phyloP scores from a whole-genome alignment of 1,140 invertebrate species.

The Oedothorax gibbosus region DNA sequence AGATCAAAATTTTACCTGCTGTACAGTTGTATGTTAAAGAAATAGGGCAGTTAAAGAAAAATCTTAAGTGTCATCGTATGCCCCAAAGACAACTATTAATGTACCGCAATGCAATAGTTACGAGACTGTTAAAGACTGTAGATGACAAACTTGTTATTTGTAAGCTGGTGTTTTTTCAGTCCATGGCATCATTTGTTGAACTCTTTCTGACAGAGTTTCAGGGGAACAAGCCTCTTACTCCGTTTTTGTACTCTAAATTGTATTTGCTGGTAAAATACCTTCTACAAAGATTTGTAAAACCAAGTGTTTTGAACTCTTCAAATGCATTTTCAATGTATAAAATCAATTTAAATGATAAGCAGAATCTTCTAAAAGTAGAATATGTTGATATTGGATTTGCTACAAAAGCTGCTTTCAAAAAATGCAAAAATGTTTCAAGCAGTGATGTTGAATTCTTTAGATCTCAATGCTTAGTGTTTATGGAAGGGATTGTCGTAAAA shows the following conservation, averaged over 20 bases:
- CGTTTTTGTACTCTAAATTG: neutral
- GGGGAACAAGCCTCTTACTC: neutral
- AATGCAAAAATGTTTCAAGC: neutral
- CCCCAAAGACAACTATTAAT: neutral
- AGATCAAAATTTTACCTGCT: conserved; percentile 8
- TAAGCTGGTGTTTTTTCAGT: too few species aligned
- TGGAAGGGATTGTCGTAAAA: neutral
- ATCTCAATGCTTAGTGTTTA: conserved; percentile 6
- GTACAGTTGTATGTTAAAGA: conserved; percentile 1
- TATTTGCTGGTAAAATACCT: neutral
- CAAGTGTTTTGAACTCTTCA: neutral
- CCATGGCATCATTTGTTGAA: too few species aligned
- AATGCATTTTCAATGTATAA: neutral
- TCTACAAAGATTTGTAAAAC: neutral
- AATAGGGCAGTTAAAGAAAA: neutral
- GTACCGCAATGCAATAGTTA: neutral
- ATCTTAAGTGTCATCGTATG: neutral
- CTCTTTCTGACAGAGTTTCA: neutral
- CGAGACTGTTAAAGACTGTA: neutral
- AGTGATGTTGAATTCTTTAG: neutral
- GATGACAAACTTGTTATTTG: too few species aligned
- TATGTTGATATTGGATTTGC: neutral
- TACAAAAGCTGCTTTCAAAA: neutral
- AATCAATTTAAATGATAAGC: conserved; percentile 4
- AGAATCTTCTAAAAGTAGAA: neutral